phyloP scores from a whole-genome alignment of 2,888 invertebrate species.

The Idaea aversata region DNA sequence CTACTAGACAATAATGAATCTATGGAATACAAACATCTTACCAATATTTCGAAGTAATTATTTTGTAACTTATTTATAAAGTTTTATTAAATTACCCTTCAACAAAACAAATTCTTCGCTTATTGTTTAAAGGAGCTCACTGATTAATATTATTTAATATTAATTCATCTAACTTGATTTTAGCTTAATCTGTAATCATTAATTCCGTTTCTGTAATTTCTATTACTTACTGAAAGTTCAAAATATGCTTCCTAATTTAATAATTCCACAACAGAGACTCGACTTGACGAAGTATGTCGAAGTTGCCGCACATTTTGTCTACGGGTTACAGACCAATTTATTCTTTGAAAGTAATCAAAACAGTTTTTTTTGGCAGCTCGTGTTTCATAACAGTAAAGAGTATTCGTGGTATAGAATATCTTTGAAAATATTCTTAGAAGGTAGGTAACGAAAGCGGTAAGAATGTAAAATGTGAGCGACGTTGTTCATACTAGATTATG shows the following conservation, averaged over 20 bases:
- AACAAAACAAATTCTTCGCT: background rate
- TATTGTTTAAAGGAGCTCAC: background rate
- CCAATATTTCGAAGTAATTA: too few relatives aligned
- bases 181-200: background rate
- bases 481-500: too few relatives aligned
- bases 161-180: constrained; percentile 4
- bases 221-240: background rate
- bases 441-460: too few relatives aligned
- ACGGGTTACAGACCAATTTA: background rate
- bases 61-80: too few relatives aligned
- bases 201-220: background rate
- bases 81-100: background rate
- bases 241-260: background rate
- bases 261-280: background rate
- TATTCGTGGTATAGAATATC: too few relatives aligned
- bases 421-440: too few relatives aligned
- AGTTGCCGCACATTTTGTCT: background rate
- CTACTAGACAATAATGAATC: too few relatives aligned
- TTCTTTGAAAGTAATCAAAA: too few relatives aligned
- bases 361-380: too few relatives aligned
- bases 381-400: too few relatives aligned
- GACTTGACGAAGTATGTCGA: background rate
- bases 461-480: too few relatives aligned
- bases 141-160: constrained; percentile 5
- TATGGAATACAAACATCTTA: too few relatives aligned